These are phyloP conservation scores for Nebria salina DNA, from an alignment of 2,888 invertebrate genomes.

Conservation along the genomic window DNA sequence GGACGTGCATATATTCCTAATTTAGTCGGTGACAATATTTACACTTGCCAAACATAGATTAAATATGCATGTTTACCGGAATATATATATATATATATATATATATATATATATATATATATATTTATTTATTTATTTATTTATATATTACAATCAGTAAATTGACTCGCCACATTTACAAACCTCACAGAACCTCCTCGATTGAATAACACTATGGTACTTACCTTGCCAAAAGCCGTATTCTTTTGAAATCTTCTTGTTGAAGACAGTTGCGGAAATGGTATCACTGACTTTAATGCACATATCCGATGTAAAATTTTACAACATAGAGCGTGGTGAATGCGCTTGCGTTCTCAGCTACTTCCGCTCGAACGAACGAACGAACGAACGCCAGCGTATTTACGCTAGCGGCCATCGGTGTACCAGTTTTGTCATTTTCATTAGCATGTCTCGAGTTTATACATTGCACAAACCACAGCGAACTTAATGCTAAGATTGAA, in stretches of 20 bases:
- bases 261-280: slow-evolving; percentile 34
- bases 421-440: slow-evolving; percentile 40
- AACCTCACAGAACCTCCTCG: not conserved
- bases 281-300: slow-evolving; percentile 38
- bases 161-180: not conserved
- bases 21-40: too few relatives aligned
- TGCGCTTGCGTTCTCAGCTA: not conserved
- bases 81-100: too few relatives aligned
- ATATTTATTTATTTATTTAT: too few relatives aligned
- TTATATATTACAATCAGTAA: not conserved
- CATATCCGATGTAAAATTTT: slow-evolving; percentile 42
- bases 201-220: slow-evolving; percentile 32
- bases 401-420: slow-evolving; percentile 15
- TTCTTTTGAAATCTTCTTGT: slow-evolving; percentile 31
- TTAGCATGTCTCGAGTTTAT: slow-evolving; percentile 24
- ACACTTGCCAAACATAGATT: too few relatives aligned
- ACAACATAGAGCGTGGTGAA: slow-evolving; percentile 31
- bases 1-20: too few relatives aligned
- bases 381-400: slow-evolving; percentile 31
- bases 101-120: too few relatives aligned
- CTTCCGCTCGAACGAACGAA: slow-evolving; percentile 26
- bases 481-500: not conserved
- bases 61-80: too few relatives aligned
- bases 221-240: not conserved
- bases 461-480: not conserved